Conservation (phyloP, 2,113 vertebrate genomes). For the Brachyistius frenatus region DNA sequence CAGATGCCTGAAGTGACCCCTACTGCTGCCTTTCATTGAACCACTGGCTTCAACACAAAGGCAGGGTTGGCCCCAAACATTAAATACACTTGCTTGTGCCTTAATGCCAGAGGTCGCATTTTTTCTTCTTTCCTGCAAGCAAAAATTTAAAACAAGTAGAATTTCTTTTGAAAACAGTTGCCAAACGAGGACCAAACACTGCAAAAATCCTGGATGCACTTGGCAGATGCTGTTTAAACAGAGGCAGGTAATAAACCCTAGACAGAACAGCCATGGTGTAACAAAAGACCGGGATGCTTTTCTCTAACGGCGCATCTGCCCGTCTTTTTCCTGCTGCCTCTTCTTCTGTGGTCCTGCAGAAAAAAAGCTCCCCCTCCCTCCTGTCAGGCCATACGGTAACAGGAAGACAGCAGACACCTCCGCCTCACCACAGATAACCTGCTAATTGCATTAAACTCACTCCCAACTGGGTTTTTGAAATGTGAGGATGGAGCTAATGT, state of each 20-base stretch:
- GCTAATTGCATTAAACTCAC: slow-evolving; percentile 80
- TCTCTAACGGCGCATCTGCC: slow-evolving; percentile 79
- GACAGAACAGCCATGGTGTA: slow-evolving; percentile 55
- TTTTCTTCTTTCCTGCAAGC: not conserved
- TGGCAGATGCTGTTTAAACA: slow-evolving; percentile 60
- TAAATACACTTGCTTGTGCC: slow-evolving; percentile 80
- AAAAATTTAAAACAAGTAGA: not conserved
- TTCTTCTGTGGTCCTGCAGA: slow-evolving; percentile 52
- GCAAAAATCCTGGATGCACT: slow-evolving; percentile 19
- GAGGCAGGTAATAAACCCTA: slow-evolving; percentile 58
- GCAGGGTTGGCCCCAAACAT: slow-evolving; percentile 74
- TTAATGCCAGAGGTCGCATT: slow-evolving; percentile 75
- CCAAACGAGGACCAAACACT: not conserved
- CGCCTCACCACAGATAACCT: slow-evolving; percentile 76
- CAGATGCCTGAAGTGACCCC: slow-evolving; percentile 84
- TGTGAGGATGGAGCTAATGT: slow-evolving; percentile 44
- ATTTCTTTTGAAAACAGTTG: not conserved
- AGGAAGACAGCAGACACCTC: slow-evolving; percentile 68
- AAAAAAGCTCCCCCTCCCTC: slow-evolving; percentile 46
- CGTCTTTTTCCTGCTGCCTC: slow-evolving; percentile 21
- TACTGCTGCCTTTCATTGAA: slow-evolving; percentile 76
- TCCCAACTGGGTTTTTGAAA: slow-evolving; percentile 66
- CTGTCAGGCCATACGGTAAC: slow-evolving; percentile 64
- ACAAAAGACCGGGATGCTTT: slow-evolving; percentile 74
- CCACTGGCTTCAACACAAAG: slow-evolving; percentile 78